Evolutionary conservation across 2,888 invertebrate genomes (phyloP), one percentile per base, ranked within the genome.

Genomic region (Ernsta delagoae): DNA sequence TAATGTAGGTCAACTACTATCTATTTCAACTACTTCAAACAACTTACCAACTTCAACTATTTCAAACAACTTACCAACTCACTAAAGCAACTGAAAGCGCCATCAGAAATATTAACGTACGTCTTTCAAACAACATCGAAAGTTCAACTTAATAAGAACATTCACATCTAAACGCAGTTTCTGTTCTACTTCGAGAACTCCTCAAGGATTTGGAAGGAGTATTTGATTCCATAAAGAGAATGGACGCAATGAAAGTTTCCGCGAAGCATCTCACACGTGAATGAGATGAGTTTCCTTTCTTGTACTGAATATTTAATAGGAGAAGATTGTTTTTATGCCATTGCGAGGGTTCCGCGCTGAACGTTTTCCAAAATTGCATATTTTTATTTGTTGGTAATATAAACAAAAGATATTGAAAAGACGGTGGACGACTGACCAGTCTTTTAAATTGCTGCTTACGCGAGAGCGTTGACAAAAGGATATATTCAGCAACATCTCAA

Each of bases 241-340:
- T 56, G 60, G 45, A 24, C 56, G 56, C 36, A 56, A 24, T 34
- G 12, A 61, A 71, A 59, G 50, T 68, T 70, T 65, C 39, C 53
- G 64, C 59, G 50, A 57, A 61, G 9, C 61, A 56, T 24, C 65
- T 66, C 59, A 54, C 67, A 54, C 67, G 54, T 56, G 67, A 50
- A 34, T n/a, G 61, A 31, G 61, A 59, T 61, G 67, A 64, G 67
- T 24, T 62, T 63, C 45, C 67, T 61, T 70, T 59, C 64, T 67
- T 71, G 48, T 62, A 65, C 43, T 72, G 72, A 72, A 73, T 73
- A 73, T 73, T 73, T 73, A 60, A 73, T 71, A 43, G 59, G 48
- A 62, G 59, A 67, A 70, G 39, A 70, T 70, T 70, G 59, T 54
- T 54, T 34, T 54, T 34, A 5, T 54, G 54, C 31, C 16, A n/a